Evolutionary conservation across 2,888 invertebrate genomes (phyloP).

Genomic region (Epinotia ramella): DNA sequence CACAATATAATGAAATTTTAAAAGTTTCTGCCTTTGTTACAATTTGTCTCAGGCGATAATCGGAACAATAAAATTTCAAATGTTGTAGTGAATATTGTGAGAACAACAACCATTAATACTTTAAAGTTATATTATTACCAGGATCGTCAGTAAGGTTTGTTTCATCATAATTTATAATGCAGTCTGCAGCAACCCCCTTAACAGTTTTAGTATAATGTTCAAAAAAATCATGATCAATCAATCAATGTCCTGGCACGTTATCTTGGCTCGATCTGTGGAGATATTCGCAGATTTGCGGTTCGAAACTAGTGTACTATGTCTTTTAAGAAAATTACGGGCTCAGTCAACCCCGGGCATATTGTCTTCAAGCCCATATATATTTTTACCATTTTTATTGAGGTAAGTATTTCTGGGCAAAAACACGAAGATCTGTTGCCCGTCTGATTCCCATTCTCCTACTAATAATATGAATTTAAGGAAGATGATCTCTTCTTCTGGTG

Average conservation of each 20-base stretch:
- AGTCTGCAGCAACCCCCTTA: no score
- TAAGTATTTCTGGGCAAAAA: conserved; percentile 20
- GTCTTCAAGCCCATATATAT: conserved; percentile 16
- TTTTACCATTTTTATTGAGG: conserved; percentile 16
- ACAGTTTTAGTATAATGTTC: no score
- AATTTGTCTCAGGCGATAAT: no score
- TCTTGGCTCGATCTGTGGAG: conserved; percentile 14
- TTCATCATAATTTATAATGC: no score
- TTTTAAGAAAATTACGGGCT: neutral
- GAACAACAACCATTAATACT: no score
- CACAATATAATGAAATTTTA: no score
- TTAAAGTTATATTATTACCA: no score
- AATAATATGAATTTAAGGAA: conserved; percentile 14
- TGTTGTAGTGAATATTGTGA: no score
- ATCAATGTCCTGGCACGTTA: conserved; percentile 2
- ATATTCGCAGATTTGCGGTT: conserved; percentile 18
- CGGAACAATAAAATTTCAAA: no score
- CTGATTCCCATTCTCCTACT: conserved; percentile 24
- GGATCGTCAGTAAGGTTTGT: no score
- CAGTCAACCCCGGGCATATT: conserved; percentile 4
- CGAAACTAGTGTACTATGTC: conserved; percentile 4
- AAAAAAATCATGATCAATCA: no score
- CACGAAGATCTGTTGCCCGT: conserved; percentile 24
- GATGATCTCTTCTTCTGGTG: conserved; percentile 11
- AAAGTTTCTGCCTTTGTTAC: no score